These are phyloP conservation scores for Coenonympha arcania DNA, from an alignment of 2,888 invertebrate genomes.

Conservation along the genomic window DNA sequence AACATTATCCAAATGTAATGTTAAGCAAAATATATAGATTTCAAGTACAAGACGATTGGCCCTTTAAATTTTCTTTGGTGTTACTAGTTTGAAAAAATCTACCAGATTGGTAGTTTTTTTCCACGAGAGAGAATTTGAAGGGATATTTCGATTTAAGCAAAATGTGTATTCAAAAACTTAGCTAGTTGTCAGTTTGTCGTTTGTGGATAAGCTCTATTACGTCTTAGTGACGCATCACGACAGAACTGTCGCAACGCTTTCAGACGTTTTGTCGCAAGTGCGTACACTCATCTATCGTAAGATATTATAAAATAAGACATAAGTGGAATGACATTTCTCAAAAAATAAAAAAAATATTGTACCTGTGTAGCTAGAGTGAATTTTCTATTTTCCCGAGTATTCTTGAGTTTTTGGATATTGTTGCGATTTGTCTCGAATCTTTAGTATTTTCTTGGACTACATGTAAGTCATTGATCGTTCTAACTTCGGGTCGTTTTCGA, in stretches of 20 bases:
- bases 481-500: conserved; percentile 11
- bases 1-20: conserved; percentile 56
- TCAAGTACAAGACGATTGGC: conserved; percentile 24
- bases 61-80: conserved; percentile 27
- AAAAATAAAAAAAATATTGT: conserved; percentile 37
- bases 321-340: conserved; percentile 48
- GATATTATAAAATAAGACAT: conserved; percentile 56
- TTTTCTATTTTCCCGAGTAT: conserved; percentile 47
- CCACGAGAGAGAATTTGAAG: conserved; percentile 26
- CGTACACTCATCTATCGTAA: conserved; percentile 47
- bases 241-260: conserved; percentile 28
- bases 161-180: conserved; percentile 64
- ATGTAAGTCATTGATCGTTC: conserved; percentile 25
- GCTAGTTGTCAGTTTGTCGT: conserved; percentile 63
- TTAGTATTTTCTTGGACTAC: conserved; percentile 32
- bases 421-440: conserved; percentile 41
- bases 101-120: conserved; percentile 30
- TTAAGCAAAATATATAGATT: conserved; percentile 59
- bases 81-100: conserved; percentile 28
- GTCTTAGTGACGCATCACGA: conserved; percentile 31
- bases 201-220: conserved; percentile 46
- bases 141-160: conserved; percentile 55
- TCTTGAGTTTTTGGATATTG: conserved; percentile 52
- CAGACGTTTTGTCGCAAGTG: conserved; percentile 28
- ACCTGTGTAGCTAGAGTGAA: conserved; percentile 73